These are phyloP conservation scores for Teleopsis dalmanni DNA, from an alignment of 1,140 invertebrate species.

Conservation along the genomic window DNA sequence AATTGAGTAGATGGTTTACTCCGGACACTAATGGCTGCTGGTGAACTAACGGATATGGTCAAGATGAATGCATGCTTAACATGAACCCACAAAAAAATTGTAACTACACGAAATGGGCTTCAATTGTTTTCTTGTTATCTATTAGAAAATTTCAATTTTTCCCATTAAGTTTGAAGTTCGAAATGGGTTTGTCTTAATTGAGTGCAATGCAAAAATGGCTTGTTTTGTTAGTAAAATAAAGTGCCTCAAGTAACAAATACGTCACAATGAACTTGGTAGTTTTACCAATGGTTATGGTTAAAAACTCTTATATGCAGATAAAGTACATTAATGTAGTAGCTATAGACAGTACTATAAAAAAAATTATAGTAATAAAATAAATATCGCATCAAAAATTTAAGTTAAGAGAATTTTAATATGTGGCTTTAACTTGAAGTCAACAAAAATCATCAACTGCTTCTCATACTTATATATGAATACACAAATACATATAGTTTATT, in stretches of 20 bases:
- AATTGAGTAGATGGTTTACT: constrained; percentile 32
- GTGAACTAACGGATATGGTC: constrained; percentile 28
- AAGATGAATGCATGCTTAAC: constrained; percentile 24
- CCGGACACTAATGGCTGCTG: constrained; percentile 3
- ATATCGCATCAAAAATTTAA: too few relatives aligned
- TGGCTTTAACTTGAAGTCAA: too few relatives aligned
- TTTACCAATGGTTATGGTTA: too few relatives aligned
- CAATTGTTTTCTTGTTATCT: background rate
- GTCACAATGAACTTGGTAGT: too few relatives aligned
- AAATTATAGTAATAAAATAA: too few relatives aligned
- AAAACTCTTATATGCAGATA: too few relatives aligned
- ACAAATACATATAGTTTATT: background rate
- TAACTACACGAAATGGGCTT: background rate
- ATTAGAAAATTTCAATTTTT: background rate
- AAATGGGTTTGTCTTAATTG: constrained; percentile 12
- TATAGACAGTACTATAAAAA: too few relatives aligned
- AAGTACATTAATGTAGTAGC: too few relatives aligned
- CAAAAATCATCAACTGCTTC: too few relatives aligned
- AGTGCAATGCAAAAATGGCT: constrained; percentile 1
- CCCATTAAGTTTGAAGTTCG: background rate
- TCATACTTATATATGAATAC: background rate
- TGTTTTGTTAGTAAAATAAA: constrained; percentile 41
- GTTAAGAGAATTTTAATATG: too few relatives aligned
- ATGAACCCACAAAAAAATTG: constrained; percentile 14
- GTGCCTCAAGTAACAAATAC: too few relatives aligned